Base-by-base conservation (phyloP, 1,140 invertebrate genomes). In the Pissodes strobi region DNA sequence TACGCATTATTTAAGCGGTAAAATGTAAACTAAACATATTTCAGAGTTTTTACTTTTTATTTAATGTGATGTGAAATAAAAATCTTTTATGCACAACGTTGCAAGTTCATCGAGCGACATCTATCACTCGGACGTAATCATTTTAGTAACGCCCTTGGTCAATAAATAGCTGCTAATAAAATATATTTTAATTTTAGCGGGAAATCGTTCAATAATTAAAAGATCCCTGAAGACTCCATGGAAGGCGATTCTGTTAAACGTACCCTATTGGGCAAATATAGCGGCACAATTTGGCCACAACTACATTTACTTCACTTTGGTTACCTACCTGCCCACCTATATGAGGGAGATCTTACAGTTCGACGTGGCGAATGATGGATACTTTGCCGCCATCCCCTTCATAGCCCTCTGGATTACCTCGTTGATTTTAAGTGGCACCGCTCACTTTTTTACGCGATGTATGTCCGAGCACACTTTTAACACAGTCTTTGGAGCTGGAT, bases 291-390 rank as follows among this genome's bases (percentile, higher is more conserved):
- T 68, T 30, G 66, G 59, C 5, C 65, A 69, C 34, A 68, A 67
- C 18, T 68, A 64, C 39, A 64, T 68, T 13, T 64, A 55, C 13
- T 61, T 67, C 23, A 60, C 66, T 0, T 10, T 69, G 23, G 22
- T 69, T 4, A 69, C 68, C 0, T 57, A 64, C 41, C 41, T 69
- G n/a, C 68, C 68, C 4, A 67, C 63, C 2, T 69, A 68, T 34
- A 49, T 69, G 61, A 69, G 67, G 22, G 68, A 69, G 9, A 61
- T 69, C 2, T 45, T 69, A 1, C 61, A 56, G 18, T 67, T 69
- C 41, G 55, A 69, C 12, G 58, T 68, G 2, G 12, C 19, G 12
- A 1, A 46, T 1, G 64, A 69, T 37, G 68, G 62, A 0, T 27
- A 17, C 8, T 49, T 43, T 19, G 49, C 58, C 13, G 60, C 61